Percentiles rank a stretch among this genome's conserved stretches.
phyloP scores from a whole-genome alignment of 2,113 vertebrate species.

The Chrysemys picta region DNA sequence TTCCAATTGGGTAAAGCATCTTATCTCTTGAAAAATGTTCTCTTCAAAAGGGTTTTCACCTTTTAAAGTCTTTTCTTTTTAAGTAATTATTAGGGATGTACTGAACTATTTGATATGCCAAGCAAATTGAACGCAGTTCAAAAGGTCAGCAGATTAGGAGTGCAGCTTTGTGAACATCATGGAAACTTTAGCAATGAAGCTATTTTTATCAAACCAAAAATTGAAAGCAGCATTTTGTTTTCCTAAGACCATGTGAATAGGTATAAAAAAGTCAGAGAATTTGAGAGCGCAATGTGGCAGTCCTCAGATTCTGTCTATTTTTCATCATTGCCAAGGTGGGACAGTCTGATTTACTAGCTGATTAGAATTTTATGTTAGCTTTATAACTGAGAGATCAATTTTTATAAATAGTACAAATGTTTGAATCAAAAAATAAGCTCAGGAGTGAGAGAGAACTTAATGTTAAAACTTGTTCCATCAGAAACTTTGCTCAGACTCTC shows the following conservation, averaged over 20 bases:
- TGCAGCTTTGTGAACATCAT: neutral
- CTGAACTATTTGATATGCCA: neutral
- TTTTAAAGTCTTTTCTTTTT: neutral
- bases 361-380: constrained; percentile 3
- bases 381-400: neutral
- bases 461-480: neutral
- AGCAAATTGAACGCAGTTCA: neutral
- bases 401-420: neutral
- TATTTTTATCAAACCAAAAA: neutral
- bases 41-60: neutral
- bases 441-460: neutral
- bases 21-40: neutral
- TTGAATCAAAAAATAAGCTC: neutral
- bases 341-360: neutral
- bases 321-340: neutral
- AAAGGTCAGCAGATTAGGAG: neutral
- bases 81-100: neutral
- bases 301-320: neutral
- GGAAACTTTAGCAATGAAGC: neutral
- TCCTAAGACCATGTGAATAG: neutral
- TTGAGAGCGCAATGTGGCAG: neutral
- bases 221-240: neutral
- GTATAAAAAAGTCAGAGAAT: neutral
- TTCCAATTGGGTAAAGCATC: neutral
- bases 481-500: constrained; percentile 9